Percentiles rank a stretch among this genome's conserved stretches.
These are phyloP conservation scores for Oasisia sp. DNA, from an alignment of 2,888 invertebrate genomes.

Conservation along the genomic window DNA sequence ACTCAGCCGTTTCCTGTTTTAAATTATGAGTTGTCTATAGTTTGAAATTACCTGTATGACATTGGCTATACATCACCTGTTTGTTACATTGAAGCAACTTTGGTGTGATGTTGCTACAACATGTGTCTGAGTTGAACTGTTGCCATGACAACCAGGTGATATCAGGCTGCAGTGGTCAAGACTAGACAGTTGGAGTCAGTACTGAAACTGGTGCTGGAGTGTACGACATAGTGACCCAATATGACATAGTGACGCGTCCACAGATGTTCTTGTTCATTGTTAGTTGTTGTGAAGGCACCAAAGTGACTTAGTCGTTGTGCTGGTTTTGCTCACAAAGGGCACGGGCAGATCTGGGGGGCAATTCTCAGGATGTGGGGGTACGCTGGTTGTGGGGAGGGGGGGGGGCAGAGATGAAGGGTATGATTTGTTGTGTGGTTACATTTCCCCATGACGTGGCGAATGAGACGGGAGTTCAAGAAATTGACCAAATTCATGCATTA, in stretches of 20 bases:
- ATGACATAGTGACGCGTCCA: background rate
- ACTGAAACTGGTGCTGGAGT: background rate
- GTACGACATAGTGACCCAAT: background rate
- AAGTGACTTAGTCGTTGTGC: background rate
- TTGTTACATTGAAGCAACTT: background rate
- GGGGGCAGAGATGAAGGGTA: background rate
- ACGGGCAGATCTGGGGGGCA: background rate
- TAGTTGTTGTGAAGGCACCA: conserved; percentile 6
- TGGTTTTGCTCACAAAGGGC: background rate
- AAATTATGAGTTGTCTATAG: background rate
- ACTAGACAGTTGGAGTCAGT: background rate
- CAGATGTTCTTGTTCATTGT: background rate
- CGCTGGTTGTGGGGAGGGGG: too few relatives aligned
- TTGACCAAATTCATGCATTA: background rate
- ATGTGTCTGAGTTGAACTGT: background rate
- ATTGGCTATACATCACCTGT: background rate
- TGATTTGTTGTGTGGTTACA: background rate
- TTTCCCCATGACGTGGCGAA: background rate
- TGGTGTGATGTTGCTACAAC: background rate
- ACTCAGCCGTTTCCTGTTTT: background rate
- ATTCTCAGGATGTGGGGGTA: background rate
- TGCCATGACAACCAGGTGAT: background rate
- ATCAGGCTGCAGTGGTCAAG: too few relatives aligned
- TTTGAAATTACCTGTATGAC: background rate
- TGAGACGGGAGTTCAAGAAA: background rate